Evolutionary conservation across 2,888 invertebrate species (phyloP), one percentile per base, ranked within the genome.

Genomic region (Trachelus tabidus): DNA sequence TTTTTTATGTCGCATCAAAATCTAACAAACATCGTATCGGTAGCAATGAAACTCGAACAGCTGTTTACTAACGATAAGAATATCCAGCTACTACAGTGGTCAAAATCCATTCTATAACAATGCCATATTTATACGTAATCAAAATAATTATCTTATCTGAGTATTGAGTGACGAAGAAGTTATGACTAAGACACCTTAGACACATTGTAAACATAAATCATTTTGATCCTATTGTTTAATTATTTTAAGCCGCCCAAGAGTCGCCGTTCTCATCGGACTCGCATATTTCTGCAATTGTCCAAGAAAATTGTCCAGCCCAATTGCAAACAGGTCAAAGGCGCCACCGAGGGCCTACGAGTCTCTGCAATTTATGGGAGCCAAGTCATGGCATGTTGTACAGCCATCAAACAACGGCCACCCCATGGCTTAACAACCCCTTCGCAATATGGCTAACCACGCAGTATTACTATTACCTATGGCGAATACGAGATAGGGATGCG

Each of bases 151-250:
- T 37, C 56, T 34, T 40, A 68, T 71, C 69, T 69, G 56, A 68
- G 79, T 84, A 82, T 85, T 81, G 80, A 80, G 82, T 85, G 83
- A 85, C 83, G 80, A 83, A 79, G 81, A 85, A 85, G 80, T 86
- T 87, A 86, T 85, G 86, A 87, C 84, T 85, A 83, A 84, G 56
- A 56, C 56, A 56, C 56, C 56, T 56, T 56, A 56, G 56, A 56
- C 56, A 56, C 56, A 56, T 56, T 56, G 56, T 23, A 56, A 56
- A 56, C 56, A 56, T 23, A 56, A 56, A 23, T 56, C 56, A 56
- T 56, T 56, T 23, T 56, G 56, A 56, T 56, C 56, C 23, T 56
- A 56, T 56, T 56, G 56, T 56, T 56, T 56, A 23, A 56, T 56
- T 23, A 56, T 56, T 23, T 23, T 9, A 6, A 56, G 56, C 56